These are phyloP conservation scores for Dendropsophus ebraccatus DNA, from an alignment of 2,113 vertebrate genomes.

Conservation along the genomic window DNA sequence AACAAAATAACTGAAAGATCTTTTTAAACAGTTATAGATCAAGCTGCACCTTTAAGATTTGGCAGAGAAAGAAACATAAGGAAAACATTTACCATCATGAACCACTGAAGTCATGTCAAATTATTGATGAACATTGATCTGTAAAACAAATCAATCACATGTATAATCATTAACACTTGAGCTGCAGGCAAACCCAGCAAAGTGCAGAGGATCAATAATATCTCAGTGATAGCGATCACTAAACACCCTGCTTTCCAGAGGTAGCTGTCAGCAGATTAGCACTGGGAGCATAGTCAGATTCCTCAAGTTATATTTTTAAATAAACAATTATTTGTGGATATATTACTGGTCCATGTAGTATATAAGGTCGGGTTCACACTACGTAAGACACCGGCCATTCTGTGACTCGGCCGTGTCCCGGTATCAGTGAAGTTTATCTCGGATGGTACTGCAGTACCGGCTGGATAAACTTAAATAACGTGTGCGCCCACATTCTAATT, in stretches of 20 bases:
- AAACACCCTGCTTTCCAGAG: not conserved
- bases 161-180: not conserved
- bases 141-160: constrained; percentile 31
- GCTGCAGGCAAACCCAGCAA: constrained; percentile 2
- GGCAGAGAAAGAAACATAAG: not conserved
- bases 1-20: not conserved
- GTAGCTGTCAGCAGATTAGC: not conserved
- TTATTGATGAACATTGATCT: constrained; percentile 36
- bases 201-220: constrained; percentile 25
- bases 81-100: not conserved
- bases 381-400: too few relatives aligned
- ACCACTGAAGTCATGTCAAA: not conserved
- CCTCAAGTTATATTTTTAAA: too few relatives aligned
- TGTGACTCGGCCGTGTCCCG: too few relatives aligned
- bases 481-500: too few relatives aligned
- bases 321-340: too few relatives aligned
- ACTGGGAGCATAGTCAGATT: too few relatives aligned
- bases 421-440: too few relatives aligned
- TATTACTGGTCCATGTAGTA: too few relatives aligned
- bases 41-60: constrained; percentile 2
- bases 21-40: not conserved
- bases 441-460: too few relatives aligned
- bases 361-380: too few relatives aligned
- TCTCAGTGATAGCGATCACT: constrained; percentile 15
- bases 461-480: too few relatives aligned